Conservation (phyloP, 2,113 vertebrate species). For the Kryptolebias marmoratus region DNA sequence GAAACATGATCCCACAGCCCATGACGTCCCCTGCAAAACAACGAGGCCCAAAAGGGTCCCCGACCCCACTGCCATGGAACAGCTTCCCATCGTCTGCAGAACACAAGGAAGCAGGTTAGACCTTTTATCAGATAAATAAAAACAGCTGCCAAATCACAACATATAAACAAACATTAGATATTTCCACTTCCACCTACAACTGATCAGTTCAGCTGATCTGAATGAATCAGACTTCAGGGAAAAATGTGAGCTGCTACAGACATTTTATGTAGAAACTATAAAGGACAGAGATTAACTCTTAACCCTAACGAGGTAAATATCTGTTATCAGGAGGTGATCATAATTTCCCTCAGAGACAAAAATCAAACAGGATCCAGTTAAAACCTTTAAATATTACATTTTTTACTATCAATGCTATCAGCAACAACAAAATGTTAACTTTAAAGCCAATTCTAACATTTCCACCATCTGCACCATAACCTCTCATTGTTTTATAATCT, state of each 20-base stretch:
- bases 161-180: too few relatives aligned
- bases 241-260: constrained; percentile 9
- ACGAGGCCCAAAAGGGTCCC: constrained; percentile 92
- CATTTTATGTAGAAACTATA: constrained; percentile 11
- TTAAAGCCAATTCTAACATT: too few relatives aligned
- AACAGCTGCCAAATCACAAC: background rate
- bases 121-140: background rate
- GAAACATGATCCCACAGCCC: constrained; percentile 97
- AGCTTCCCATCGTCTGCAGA: constrained; percentile 91
- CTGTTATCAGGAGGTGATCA: background rate
- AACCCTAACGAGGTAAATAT: background rate
- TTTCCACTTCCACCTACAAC: background rate
- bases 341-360: background rate
- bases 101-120: background rate
- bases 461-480: too few relatives aligned
- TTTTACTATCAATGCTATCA: background rate
- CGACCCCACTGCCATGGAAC: constrained; percentile 94
- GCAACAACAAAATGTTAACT: too few relatives aligned
- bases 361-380: background rate
- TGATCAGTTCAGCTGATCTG: constrained; percentile 21
- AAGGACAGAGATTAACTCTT: background rate
- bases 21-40: constrained; percentile 95
- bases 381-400: background rate
- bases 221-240: constrained; percentile 30
- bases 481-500: too few relatives aligned